Conservation (phyloP, 2,888 invertebrate genomes). For the Mesochorus sp. region DNA sequence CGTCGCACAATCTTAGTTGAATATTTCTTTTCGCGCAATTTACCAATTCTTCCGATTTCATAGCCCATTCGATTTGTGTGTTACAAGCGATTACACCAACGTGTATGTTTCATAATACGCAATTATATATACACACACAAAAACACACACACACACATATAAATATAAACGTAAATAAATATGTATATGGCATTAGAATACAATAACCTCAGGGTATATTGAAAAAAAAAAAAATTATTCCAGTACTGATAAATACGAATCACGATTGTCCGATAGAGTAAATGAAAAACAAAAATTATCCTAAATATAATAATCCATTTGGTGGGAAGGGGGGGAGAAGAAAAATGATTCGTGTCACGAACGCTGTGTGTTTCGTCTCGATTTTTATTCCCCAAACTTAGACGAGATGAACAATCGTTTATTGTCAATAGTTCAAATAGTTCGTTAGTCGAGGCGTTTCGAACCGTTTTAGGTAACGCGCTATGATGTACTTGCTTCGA, state of each 20-base stretch:
- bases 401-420: too few relatives aligned
- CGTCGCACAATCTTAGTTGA: slow-evolving; percentile 36
- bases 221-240: slow-evolving; percentile 59
- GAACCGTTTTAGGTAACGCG: background rate
- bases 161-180: too few relatives aligned
- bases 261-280: slow-evolving; percentile 60
- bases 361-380: slow-evolving; percentile 37
- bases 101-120: slow-evolving; percentile 50
- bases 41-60: slow-evolving; percentile 31
- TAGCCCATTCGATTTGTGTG: background rate
- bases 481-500: slow-evolving; percentile 12
- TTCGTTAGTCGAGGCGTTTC: slow-evolving; percentile 13
- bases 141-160: too few relatives aligned
- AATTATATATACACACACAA: too few relatives aligned
- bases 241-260: slow-evolving; percentile 52
- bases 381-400: slow-evolving; percentile 24
- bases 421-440: too few relatives aligned
- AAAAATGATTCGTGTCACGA: slow-evolving; percentile 1
- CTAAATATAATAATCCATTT: slow-evolving; percentile 35
- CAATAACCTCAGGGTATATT: slow-evolving; percentile 60
- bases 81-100: slow-evolving; percentile 10
- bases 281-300: slow-evolving; percentile 39
- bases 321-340: slow-evolving; percentile 21
- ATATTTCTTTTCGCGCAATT: background rate
- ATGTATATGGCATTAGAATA: slow-evolving; percentile 57